Evolutionary conservation across 1,140 invertebrate species (phyloP), one percentile per base, ranked within the genome.

Genomic region (Cecropterus lyciades): DNA sequence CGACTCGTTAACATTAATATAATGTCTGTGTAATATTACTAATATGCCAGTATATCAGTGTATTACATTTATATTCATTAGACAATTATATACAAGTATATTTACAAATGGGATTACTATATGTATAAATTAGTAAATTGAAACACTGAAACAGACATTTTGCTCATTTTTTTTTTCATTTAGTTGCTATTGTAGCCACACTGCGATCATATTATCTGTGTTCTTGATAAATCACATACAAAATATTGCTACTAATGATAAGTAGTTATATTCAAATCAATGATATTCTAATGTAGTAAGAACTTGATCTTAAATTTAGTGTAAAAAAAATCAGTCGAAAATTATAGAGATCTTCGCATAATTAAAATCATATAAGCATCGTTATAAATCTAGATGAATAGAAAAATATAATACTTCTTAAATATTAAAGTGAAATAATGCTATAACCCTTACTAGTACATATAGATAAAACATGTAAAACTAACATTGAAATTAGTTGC

Each of bases 261-360:
- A 37, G 43, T 33, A 62, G 13, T 49, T 37, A 4, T 17, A 13
- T 62, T 14, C 3, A 51, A 24, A 49, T n/a, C 16, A 11, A 20
- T 9, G 24, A 49, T n/a, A 49, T 49, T 46, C 9, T n/a, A 5
- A 20, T 20, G 17, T 20, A 6, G 40, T 53, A 11, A 16, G 9
- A 37, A 30, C 30, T 53, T 37, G 10, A 40, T 53, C 30, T 53
- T 17, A 53, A 30, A 53, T 53, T 53, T 53, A 67, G 24, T 43
- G 13, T 60, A 62, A 20, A 60, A 73, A 78, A 79, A 77, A n/a
- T 77, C 74, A 79, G 79, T 78, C 79, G 16, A 72, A 73, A 69
- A 73, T 67, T 67, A 74, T 49, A 72, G 71, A 73, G 71, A 73
- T 73, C 71, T 69, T 63, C 42, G 17, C 59, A 68, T 7, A 64